Evolutionary conservation across 2,113 vertebrate genomes (phyloP).

Genomic region (Podiceps cristatus): DNA sequence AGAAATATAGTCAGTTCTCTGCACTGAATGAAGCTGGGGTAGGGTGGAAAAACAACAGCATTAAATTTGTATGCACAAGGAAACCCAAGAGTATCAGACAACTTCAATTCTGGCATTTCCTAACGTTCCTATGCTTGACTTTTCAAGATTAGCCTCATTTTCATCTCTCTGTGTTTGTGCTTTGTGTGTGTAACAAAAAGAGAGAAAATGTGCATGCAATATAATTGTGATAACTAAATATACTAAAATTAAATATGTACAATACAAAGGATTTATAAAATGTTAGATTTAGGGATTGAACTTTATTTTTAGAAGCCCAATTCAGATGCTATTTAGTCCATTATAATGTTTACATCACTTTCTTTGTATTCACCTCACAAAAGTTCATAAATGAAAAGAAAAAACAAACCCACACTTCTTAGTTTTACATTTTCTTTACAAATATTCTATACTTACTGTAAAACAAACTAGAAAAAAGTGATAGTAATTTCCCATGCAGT

Average conservation of each 20-base stretch:
- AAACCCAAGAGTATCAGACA: not conserved
- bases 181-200: not conserved
- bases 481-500: not conserved
- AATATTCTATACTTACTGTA: not conserved
- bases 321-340: not conserved
- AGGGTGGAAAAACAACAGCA: not conserved
- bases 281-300: not conserved
- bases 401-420: not conserved
- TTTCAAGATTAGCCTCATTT: not conserved
- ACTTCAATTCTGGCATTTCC: not conserved
- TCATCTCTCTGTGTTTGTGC: not conserved
- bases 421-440: not conserved
- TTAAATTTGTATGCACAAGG: not conserved
- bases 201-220: fast-evolving
- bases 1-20: not conserved
- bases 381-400: not conserved
- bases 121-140: not conserved
- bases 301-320: not conserved
- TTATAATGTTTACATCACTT: not conserved
- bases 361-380: not conserved
- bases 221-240: not conserved
- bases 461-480: not conserved
- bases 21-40: not conserved
- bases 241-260: not conserved
- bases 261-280: not conserved